Base-by-base conservation (phyloP, 2,797 vertebrate genomes). In the Ctenosaura bakeri region DNA sequence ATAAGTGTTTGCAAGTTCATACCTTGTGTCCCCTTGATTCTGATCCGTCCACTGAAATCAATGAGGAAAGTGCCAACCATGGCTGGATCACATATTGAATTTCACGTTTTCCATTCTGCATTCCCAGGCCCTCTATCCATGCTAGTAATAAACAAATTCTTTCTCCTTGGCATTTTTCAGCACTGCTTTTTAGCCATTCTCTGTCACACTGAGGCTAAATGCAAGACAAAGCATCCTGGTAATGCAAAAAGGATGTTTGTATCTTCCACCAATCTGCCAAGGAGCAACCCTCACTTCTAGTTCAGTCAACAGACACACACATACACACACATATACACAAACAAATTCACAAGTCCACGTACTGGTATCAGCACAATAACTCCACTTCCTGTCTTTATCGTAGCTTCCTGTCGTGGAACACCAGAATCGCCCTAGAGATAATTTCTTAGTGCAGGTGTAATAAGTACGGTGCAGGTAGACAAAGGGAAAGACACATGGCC, bases 311-410 rank as follows among this genome's bases (percentile, higher is more conserved):
- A 22, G 18, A 56, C 24, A 66, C 64, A 22, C 6, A 32, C 66
- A 32, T 9, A 32, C 8, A 6, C 7, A 56, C 42, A 35, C 22
- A 32, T n/a, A n/a, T n/a, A n/a, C 66, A 32, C 26, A 32, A 2
- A 6, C 13, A 56, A 46, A 4, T 46, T 46, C 56, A 35, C 32
- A 69, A 29, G 42, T 74, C 76, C 56, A 76, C 89, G 38, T 87
- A 90, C 89, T 86, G 16, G 54, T 86, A 4, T 90, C 88, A 89
- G 88, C 83, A n/a, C 88, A 89, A 76, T 54, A 85, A 76, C 88
- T 89, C 88, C 88, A 89, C 52, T 18, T 38, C n/a, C 14, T 8
- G 26, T 89, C 2, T 10, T 56, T 89, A 59, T 89, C 83, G 56
- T 89, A 89, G 64, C 2, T 85, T 18, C 88, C 83, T 8, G 83